Evolutionary conservation across 2,888 invertebrate species (phyloP).

Genomic region (Tetropium fuscum): DNA sequence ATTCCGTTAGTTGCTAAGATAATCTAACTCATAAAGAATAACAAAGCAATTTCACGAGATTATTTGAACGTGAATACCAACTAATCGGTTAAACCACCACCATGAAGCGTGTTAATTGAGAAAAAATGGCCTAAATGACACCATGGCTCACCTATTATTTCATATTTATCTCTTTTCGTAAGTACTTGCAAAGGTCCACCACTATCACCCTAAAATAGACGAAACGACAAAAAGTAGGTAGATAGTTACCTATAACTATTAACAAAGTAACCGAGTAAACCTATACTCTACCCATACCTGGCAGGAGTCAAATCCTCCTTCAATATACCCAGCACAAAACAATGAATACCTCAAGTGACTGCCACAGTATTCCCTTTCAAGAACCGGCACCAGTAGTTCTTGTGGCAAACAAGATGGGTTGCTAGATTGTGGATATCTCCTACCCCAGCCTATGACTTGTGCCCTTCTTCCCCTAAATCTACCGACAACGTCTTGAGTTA

Average conservation of each 20-base stretch:
- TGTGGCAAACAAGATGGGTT: conserved; percentile 17
- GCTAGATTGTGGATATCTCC: neutral
- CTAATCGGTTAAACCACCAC: too few species aligned
- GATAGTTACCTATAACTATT: too few species aligned
- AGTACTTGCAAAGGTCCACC: conserved; percentile 19
- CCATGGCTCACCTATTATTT: conserved; percentile 22
- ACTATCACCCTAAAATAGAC: conserved; percentile 20
- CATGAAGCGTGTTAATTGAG: too few species aligned
- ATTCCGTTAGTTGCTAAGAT: too few species aligned
- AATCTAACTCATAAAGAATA: too few species aligned
- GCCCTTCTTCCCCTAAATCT: conserved; percentile 11
- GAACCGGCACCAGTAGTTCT: conserved; percentile 17
- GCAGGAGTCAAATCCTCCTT: conserved; percentile 19
- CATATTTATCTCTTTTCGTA: conserved; percentile 8
- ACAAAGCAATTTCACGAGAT: too few species aligned
- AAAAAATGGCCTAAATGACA: too few species aligned
- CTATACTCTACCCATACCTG: too few species aligned
- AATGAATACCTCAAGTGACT: neutral
- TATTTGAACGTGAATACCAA: too few species aligned
- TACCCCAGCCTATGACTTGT: conserved; percentile 18
- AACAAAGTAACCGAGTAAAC: too few species aligned
- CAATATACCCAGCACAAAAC: conserved; percentile 22
- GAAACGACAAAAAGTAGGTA: neutral
- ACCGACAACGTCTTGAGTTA: neutral
- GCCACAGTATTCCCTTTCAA: neutral